Evolutionary conservation across 2,797 vertebrate species (phyloP), one percentile per base, ranked within the genome.

Genomic region (Oreochromis mossambicus): DNA sequence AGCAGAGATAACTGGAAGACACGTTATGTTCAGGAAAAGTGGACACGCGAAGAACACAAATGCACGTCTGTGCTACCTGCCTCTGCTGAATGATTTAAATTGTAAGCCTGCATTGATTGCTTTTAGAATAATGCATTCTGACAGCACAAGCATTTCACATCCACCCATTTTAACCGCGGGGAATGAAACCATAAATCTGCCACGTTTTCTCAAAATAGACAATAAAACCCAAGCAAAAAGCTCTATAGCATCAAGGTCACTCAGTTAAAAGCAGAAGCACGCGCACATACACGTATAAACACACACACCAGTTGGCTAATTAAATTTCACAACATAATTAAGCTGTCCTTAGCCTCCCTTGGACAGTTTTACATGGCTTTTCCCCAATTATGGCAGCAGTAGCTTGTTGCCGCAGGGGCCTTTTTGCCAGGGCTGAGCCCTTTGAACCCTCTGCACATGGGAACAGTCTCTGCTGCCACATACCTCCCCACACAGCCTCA

Each of bases 321-420:
- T 94, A 92, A 86, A 91, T 91, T 92, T 94, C 90, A 92, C 89
- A 63, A 87, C 83, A 86, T 94, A 94, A 95, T 95, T 86, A 95
- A 92, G 90, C 85, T 12, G 75, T 88, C 90, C 89, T 87, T 82
- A 87, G 86, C 89, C 86, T 91, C 89, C 77, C 79, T 85, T 43
- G 87, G 90, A 93, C 89, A 89, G 55, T 87, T 94, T 95, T 87
- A 94, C 89, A 79, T 81, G 81, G 81, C 89, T 88, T 91, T 89
- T 86, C 85, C 82, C 90, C 88, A 92, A 91, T 95, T 90, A 94
- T 82, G 86, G 86, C 84, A 80, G 83, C 91, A 61, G 88, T 19
- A 80, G 84, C 85, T 87, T 84, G 89, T 70, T 17, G 83, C 92
- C 70, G 75, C 81, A 6, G 88, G 89, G 89, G 63, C 75, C 17